Evolutionary conservation across 1,140 invertebrate genomes (phyloP), one percentile per base, ranked within the genome.

Genomic region (Pachyrhynchus sulphureomaculatus): DNA sequence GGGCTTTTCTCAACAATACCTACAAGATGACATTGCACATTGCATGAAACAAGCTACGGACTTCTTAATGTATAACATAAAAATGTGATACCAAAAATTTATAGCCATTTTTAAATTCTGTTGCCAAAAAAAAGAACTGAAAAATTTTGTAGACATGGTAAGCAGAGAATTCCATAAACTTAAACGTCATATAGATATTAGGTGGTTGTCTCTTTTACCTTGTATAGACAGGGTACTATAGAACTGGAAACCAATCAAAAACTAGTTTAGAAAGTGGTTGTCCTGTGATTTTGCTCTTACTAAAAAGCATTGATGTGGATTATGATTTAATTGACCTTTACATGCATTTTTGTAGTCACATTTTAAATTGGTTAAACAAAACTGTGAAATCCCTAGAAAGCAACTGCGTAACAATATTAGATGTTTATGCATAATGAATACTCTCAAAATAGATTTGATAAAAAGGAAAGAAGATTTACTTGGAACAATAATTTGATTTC

Each of bases 131-230:
- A 67, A 69, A 24, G 70, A 72, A 32, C 42, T 68, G 37, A 72
- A 69, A 64, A 68, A 51, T 64, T 58, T 68, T 62, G 53, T 71
- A 45, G 44, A 56, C 20, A 6, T 37, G 8, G 64, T 65, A 41
- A 64, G 71, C 29, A 65, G 67, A 13, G 67, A 72, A 2, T 69
- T 65, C 48, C 66, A 72, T 58, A 62, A 67, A 64, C 20, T 51
- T 0, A 51, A 34, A 51, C 48, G 48, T 17, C 48, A 51, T 51
- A 13, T 51, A 13, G 48, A 17, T 34, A 51, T 32, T 34, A 51
- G 29, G 36, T 51, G 29, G 48, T 32, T 51, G 15, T 51, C 48
- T 34, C 48, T 51, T 51, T 51, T 51, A 17, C 32, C 48, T 15
- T 70, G 63, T 34, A 58, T 69, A 23, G 67, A 69, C 47, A 68